Evolutionary conservation across 2,888 invertebrate species (phyloP), one percentile per base, ranked within the genome.

Genomic region (Lomographa bimaculata): DNA sequence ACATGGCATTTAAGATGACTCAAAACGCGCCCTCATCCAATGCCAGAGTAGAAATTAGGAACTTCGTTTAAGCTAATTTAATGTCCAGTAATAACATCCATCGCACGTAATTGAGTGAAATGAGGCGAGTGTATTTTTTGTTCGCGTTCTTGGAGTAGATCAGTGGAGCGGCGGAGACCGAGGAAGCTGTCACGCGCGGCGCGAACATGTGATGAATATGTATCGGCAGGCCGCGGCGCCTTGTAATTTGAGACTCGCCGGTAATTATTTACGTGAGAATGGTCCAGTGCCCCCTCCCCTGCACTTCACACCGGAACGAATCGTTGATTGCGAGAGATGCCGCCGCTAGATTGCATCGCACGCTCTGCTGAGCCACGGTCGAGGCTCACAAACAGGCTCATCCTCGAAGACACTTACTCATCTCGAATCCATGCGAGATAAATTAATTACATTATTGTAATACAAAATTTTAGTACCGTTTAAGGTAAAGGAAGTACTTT

Each of bases 251-350:
- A 85, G 65, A 75, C 75, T 79, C 75, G 80, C 82, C 81, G 80
- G 83, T 86, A 86, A 89, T 86, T 89, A 86, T 89, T 86, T 86
- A 87, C 86, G 86, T 86, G 85, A 86, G 87, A 87, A 81, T 82
- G 83, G 77, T 60, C 68, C 68, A 60, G 54, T 50, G 61, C 62
- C 54, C 58, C 56, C 59, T 58, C 60, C 56, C 50, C 50, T 29
- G 51, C 56, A 50, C 50, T 57, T 60, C 54, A 48, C 74, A 48
- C 74, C 73, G 85, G 80, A 81, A 85, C 86, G 82, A 87, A 87
- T 86, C 72, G 84, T 68, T 85, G 86, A 87, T 87, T 86, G 81
- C 85, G 73, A 74, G 76, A 76, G 80, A 82, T 82, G 76, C 82
- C 79, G 81, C 75, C 69, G 73, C 71, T 61, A 77, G 82, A 83